A percentile compares a stretch with the other conserved stretches of the same genome.
Evolutionary conservation across 2,888 invertebrate genomes (phyloP).

Genomic region (Pyrrhosoma nymphula): DNA sequence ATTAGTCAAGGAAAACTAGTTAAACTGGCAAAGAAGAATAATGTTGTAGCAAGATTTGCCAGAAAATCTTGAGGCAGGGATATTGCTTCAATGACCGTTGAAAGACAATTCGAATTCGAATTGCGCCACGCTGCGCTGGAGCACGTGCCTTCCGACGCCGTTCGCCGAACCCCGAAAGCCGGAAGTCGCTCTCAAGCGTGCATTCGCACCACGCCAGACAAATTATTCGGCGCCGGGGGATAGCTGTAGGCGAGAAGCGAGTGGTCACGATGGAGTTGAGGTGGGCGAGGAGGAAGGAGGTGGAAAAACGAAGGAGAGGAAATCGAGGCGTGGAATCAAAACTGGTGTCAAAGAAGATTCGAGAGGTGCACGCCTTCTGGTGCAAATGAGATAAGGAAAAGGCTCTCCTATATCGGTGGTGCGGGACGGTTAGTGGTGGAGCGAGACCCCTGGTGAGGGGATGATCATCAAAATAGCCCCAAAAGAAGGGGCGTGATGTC

Average conservation of each 20-base stretch:
- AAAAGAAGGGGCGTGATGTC: no score
- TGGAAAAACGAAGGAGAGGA: not conserved
- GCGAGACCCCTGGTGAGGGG: not conserved
- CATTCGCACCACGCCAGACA: not conserved
- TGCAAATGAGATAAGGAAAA: not conserved
- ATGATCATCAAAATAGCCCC: no score
- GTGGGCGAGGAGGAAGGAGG: not conserved
- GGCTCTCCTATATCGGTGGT: not conserved
- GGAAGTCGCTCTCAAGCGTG: not conserved
- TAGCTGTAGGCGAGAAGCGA: not conserved
- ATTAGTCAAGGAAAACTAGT: no score
- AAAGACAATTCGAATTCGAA: not conserved
- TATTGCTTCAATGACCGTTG: no score
- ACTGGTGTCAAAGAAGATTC: not conserved
- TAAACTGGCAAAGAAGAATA: no score
- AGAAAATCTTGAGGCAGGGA: no score
- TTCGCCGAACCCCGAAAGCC: not conserved
- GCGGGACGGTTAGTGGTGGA: not conserved
- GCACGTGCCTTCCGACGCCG: not conserved
- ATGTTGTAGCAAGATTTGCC: no score
- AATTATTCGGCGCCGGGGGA: not conserved
- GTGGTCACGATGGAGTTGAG: not conserved
- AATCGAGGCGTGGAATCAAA: not conserved
- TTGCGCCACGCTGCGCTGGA: not conserved
- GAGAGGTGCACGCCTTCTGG: not conserved